A percentile compares a stretch with the other conserved stretches of the same genome.
Evolutionary conservation across 2,113 vertebrate species (phyloP).

Genomic region (Budorcas taxicolor): DNA sequence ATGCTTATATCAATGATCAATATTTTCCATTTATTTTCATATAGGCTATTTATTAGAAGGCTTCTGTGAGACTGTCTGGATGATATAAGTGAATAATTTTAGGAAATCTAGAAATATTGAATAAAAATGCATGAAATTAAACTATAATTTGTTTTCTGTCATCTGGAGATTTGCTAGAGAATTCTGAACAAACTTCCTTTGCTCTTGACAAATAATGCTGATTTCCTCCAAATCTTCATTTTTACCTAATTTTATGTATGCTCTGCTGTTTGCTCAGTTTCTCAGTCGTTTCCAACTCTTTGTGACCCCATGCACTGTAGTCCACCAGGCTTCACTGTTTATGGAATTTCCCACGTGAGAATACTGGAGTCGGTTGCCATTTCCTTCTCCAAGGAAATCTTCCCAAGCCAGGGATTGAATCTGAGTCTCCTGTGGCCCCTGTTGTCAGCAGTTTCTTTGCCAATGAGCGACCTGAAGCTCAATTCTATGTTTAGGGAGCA

Average conservation of each 20-base stretch:
- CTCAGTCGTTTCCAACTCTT: not conserved
- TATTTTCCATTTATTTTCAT: not conserved
- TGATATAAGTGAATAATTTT: not conserved
- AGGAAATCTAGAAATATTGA: not conserved
- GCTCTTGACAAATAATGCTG: not conserved
- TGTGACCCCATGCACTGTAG: not conserved
- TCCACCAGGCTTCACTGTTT: not conserved
- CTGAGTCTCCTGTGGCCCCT: not conserved
- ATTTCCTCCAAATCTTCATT: not conserved
- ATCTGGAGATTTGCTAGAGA: not conserved
- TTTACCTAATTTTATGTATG: not conserved
- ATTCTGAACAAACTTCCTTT: not conserved
- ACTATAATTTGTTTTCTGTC: not conserved
- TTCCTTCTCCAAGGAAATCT: not conserved
- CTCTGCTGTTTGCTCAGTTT: not conserved
- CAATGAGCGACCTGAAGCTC: not conserved
- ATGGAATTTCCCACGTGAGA: accelerated
- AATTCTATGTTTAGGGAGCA: not conserved
- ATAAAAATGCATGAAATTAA: not conserved
- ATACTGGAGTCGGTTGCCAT: not conserved
- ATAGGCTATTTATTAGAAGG: not conserved
- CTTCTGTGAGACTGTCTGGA: not conserved
- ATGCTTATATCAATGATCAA: not conserved
- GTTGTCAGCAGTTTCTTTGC: not conserved
- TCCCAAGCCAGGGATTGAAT: not conserved